These are phyloP conservation scores for Cricetomys ansorgei DNA, from an alignment of 2,113 vertebrate species.

Conservation along the genomic window DNA sequence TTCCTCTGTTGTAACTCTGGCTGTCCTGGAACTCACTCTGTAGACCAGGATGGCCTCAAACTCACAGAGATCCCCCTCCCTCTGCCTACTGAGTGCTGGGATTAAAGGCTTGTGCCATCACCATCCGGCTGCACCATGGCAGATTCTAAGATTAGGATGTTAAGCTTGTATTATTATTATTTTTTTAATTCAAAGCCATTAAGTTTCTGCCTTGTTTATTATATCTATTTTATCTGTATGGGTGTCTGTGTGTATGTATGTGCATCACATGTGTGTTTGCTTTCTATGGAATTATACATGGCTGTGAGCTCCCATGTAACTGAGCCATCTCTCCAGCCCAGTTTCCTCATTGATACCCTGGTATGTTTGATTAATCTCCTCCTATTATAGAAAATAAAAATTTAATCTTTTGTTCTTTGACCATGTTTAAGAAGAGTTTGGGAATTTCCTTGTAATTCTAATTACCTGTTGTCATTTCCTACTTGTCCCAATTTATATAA, in stretches of 20 bases:
- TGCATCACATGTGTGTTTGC: not conserved
- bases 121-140: too few relatives aligned
- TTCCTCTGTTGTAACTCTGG: too few relatives aligned
- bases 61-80: too few relatives aligned
- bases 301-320: not conserved
- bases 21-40: too few relatives aligned
- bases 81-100: too few relatives aligned
- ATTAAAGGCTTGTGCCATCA: too few relatives aligned
- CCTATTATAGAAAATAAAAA: not conserved
- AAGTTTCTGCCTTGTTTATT: not conserved
- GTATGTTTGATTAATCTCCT: not conserved
- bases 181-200: not conserved
- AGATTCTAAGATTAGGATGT: not conserved
- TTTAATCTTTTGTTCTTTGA: not conserved
- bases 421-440: not conserved
- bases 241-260: not conserved
- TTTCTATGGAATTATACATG: too few relatives aligned
- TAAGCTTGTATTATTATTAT: not conserved
- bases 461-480: not conserved
- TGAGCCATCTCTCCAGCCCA: not conserved
- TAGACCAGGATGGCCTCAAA: too few relatives aligned
- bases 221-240: not conserved
- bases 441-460: not conserved
- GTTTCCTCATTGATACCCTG: not conserved
- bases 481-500: not conserved